Percentiles rank a stretch among this genome's conserved stretches.
Conservation (phyloP, 2,113 vertebrate genomes). For the Platanista minor region DNA sequence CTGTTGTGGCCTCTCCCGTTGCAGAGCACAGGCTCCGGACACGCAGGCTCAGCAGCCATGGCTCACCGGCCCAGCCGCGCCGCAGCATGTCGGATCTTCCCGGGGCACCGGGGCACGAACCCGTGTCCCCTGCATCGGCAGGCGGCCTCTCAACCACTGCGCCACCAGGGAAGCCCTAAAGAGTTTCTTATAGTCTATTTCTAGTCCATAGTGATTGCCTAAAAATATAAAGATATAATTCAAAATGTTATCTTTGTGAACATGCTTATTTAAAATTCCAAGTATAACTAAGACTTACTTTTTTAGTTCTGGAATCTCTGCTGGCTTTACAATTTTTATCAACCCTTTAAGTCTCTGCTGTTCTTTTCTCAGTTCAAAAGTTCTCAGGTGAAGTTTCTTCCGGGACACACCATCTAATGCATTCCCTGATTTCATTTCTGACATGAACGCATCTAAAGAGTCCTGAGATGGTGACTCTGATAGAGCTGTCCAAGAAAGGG, state of each 20-base stretch:
- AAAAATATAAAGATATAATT: constrained; percentile 14
- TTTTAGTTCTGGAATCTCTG: constrained; percentile 90
- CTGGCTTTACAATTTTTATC: constrained; percentile 92
- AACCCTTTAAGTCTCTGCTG: constrained; percentile 89
- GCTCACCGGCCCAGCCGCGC: no score
- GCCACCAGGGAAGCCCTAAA: no score
- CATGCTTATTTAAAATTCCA: not conserved
- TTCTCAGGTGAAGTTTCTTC: constrained; percentile 91
- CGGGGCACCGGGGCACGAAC: no score
- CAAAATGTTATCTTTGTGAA: not conserved
- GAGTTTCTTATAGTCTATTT: not conserved
- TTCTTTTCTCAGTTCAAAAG: constrained; percentile 91
- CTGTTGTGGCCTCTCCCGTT: no score
- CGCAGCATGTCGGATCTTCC: no score
- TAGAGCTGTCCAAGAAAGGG: constrained; percentile 76
- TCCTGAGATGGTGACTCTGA: constrained; percentile 87
- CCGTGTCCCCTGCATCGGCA: no score
- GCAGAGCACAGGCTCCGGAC: no score
- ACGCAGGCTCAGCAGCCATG: no score
- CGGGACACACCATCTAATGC: constrained; percentile 90
- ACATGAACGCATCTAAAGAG: constrained; percentile 97
- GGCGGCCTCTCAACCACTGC: no score
- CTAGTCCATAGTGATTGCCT: not conserved
- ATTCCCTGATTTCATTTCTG: constrained; percentile 85
- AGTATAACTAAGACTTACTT: constrained; percentile 71